Evolutionary conservation across 2,797 vertebrate genomes (phyloP).

Genomic region (Thunnus albacares): DNA sequence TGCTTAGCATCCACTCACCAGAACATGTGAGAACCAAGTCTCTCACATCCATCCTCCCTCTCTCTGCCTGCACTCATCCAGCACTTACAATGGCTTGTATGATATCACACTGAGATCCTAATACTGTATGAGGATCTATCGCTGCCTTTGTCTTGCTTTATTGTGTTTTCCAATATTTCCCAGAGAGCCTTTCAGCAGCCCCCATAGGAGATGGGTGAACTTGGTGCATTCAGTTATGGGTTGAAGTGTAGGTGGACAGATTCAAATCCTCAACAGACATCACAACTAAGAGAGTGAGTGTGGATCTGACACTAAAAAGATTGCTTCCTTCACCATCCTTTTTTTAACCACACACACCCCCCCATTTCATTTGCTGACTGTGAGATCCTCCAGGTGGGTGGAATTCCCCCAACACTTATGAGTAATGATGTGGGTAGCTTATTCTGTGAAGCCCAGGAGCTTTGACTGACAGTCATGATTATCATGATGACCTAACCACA

Average conservation of each 20-base stretch:
- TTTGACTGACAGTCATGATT: slow-evolving; percentile 20
- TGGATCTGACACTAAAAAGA: neutral
- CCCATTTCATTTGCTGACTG: slow-evolving; percentile 13
- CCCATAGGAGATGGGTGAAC: neutral
- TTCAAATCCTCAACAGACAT: neutral
- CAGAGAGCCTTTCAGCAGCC: neutral
- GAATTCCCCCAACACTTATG: slow-evolving; percentile 55
- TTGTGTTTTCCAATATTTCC: neutral
- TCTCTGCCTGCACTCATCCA: neutral
- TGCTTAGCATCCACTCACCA: slow-evolving; percentile 23
- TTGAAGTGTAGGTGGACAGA: neutral
- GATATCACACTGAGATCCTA: neutral
- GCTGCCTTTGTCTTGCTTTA: neutral
- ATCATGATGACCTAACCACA: slow-evolving; percentile 65
- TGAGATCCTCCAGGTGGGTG: slow-evolving; percentile 58
- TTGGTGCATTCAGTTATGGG: neutral
- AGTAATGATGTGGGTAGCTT: slow-evolving; percentile 64
- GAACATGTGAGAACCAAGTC: slow-evolving; percentile 20
- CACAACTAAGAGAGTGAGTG: neutral
- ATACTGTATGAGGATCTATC: neutral
- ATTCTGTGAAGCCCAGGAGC: slow-evolving; percentile 25
- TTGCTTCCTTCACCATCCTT: neutral
- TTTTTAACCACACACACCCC: neutral
- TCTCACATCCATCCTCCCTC: slow-evolving; percentile 18
- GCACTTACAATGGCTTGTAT: neutral